These are phyloP conservation scores for Dromius quadrimaculatus DNA, from an alignment of 2,888 invertebrate species.

Conservation along the genomic window DNA sequence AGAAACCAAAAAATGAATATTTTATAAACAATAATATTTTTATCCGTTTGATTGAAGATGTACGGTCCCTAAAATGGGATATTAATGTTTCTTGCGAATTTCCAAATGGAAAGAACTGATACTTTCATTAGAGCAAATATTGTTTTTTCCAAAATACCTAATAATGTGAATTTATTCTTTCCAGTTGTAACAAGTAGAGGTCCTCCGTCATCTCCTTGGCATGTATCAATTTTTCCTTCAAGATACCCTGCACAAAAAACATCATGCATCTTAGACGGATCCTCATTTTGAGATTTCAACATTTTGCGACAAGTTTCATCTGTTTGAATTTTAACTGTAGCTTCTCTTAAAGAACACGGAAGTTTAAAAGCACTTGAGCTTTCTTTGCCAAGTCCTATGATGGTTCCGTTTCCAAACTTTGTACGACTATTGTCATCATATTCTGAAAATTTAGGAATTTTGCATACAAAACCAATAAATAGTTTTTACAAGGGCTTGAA, in stretches of 20 bases:
- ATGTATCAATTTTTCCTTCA: slow-evolving; percentile 72
- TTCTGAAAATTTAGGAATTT: background rate
- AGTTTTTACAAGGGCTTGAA: background rate
- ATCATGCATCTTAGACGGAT: slow-evolving; percentile 58
- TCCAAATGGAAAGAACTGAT: background rate
- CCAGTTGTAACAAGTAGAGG: slow-evolving; percentile 70
- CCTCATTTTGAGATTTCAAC: slow-evolving; percentile 60
- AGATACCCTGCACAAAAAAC: slow-evolving; percentile 72
- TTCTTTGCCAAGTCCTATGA: slow-evolving; percentile 41
- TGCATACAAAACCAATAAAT: background rate
- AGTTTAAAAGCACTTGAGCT: slow-evolving; percentile 50
- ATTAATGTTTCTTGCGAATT: background rate
- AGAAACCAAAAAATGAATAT: background rate
- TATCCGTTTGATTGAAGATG: background rate
- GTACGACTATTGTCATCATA: slow-evolving; percentile 36
- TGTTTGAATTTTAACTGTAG: slow-evolving; percentile 61
- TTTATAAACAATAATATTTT: background rate
- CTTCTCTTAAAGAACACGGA: slow-evolving; percentile 64
- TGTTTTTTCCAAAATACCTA: slow-evolving; percentile 66
- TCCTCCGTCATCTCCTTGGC: slow-evolving; percentile 79
- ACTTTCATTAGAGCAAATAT: slow-evolving; percentile 55
- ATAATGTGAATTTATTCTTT: slow-evolving; percentile 69
- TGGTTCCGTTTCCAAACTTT: too few species aligned
- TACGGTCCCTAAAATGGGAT: background rate
- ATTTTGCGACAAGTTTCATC: slow-evolving; percentile 61